These are phyloP conservation scores for Poecilia velifera DNA, from an alignment of 2,797 vertebrate species.

Conservation along the genomic window DNA sequence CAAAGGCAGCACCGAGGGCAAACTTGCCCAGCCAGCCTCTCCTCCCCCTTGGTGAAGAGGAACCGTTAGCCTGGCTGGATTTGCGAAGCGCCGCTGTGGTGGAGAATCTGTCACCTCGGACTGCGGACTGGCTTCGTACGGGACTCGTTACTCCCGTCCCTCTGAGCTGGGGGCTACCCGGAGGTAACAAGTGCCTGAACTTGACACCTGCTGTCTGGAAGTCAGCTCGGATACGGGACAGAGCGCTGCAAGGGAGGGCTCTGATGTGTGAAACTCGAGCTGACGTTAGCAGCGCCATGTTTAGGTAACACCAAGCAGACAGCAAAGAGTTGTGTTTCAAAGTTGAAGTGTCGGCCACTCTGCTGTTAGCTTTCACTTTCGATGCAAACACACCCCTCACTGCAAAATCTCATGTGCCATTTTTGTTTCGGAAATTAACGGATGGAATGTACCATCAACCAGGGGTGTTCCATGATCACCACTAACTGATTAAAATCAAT, in stretches of 20 bases:
- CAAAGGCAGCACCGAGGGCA: slow-evolving; percentile 62
- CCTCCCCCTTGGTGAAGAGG: slow-evolving; percentile 14
- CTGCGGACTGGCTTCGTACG: slow-evolving; percentile 33
- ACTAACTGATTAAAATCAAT: background rate
- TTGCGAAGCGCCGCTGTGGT: slow-evolving; percentile 37
- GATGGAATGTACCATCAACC: slow-evolving; percentile 55
- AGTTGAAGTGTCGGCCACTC: background rate
- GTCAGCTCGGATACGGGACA: slow-evolving; percentile 29
- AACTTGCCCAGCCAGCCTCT: slow-evolving; percentile 35
- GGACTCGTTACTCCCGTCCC: slow-evolving; percentile 38
- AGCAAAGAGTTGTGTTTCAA: background rate
- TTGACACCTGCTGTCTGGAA: slow-evolving; percentile 50
- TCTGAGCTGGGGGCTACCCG: slow-evolving; percentile 27
- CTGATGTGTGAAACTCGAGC: slow-evolving; percentile 53
- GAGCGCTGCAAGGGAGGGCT: slow-evolving; percentile 28
- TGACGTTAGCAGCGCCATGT: slow-evolving; percentile 72
- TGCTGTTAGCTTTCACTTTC: slow-evolving; percentile 53
- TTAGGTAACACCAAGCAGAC: slow-evolving; percentile 6
- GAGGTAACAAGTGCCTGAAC: slow-evolving; percentile 52
- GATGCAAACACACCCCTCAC: background rate
- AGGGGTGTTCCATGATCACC: background rate
- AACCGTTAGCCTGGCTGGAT: slow-evolving; percentile 36
- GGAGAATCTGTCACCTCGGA: slow-evolving; percentile 51
- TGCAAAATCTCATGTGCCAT: slow-evolving; percentile 44
- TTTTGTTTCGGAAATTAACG: slow-evolving; percentile 59